Base-by-base conservation (phyloP, 2,797 vertebrate genomes). In the Coregonus ussuriensis region DNA sequence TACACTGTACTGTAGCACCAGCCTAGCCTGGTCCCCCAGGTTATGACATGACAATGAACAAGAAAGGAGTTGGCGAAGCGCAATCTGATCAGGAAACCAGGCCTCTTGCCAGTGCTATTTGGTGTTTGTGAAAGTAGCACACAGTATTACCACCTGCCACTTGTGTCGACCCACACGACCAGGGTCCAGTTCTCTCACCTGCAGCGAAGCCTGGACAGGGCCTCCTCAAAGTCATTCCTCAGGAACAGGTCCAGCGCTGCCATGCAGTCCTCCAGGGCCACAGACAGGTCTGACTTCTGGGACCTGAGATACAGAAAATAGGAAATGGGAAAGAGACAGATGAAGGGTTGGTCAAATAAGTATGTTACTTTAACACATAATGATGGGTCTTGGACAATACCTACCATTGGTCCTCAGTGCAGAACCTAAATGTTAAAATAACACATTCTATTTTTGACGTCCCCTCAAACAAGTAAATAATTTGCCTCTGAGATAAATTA, bases 191-290 rank as follows among this genome's bases (percentile, higher is more conserved):
- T 31, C 21, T 77, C 93, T 93, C 91, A 99, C 98, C 96, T 98
- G 91, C 91, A 93, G 86, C 89, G 93, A 72, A 99, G 95, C 85
- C 93, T 95, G 74, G 86, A 89, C 89, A 97, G 95, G 47, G 98
- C 96, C 88, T 97, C 96, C 0, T 97, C 96, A 88, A 99, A 99
- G 74, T 96, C 93, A 88, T 99, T 99, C 89, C 91, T 95, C 81
- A 99, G 96, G 89, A 99, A 99, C 82, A 98, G 93, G 90, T 99
- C 97, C 90, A 99, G 86, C 63, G 97, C 97, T 0, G 84, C 94
- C 96, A 97, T 98, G 82, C 98, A 99, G 91, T 99, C 97, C 74
- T 94, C 95, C 87, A 99, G 92, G 66, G 95, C 94, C 87, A 93
- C 71, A 0, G 96, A 96, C 91, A 99, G 93, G 91, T 96, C 95